Percentiles rank a stretch among this genome's conserved stretches.
These are phyloP conservation scores for Drosophila rellima DNA, from an alignment of 2,888 invertebrate species.

Conservation along the genomic window DNA sequence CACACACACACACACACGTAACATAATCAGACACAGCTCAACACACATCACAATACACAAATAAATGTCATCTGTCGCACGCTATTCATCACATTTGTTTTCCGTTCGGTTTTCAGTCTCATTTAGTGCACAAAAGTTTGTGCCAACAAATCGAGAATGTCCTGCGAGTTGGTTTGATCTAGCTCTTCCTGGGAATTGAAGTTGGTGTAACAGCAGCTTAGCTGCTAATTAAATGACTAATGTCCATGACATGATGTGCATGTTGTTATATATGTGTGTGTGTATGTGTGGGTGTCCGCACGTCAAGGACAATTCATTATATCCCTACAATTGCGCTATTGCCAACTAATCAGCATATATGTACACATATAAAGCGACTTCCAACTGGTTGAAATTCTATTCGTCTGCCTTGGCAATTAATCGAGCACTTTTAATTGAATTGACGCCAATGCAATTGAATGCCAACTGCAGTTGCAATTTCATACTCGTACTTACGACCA, in stretches of 20 bases:
- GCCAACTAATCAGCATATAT: conserved; percentile 32
- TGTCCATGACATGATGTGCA: conserved; percentile 13
- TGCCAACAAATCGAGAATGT: neutral
- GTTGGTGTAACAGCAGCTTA: conserved; percentile 12
- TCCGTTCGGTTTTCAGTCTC: neutral
- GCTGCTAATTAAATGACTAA: conserved; percentile 29
- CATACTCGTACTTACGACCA: too few species aligned
- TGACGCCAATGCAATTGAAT: conserved; percentile 56
- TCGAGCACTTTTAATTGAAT: conserved; percentile 65
- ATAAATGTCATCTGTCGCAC: conserved; percentile 21
- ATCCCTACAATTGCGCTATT: conserved; percentile 3
- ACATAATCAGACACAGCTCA: neutral
- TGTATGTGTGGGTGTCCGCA: neutral
- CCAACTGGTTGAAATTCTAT: conserved; percentile 47
- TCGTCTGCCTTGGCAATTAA: conserved; percentile 60
- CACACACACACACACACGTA: neutral
- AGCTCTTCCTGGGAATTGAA: neutral
- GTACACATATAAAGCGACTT: conserved; percentile 34
- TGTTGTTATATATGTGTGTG: neutral
- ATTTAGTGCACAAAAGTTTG: neutral
- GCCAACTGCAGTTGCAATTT: conserved; percentile 22
- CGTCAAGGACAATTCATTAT: conserved; percentile 13
- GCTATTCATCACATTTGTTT: conserved; percentile 15
- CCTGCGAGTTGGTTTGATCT: neutral
- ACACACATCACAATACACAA: neutral